A percentile compares a stretch with the other conserved stretches of the same genome.
Evolutionary conservation across 2,888 invertebrate species (phyloP).

Genomic region (Eutolmus rufibarbis): DNA sequence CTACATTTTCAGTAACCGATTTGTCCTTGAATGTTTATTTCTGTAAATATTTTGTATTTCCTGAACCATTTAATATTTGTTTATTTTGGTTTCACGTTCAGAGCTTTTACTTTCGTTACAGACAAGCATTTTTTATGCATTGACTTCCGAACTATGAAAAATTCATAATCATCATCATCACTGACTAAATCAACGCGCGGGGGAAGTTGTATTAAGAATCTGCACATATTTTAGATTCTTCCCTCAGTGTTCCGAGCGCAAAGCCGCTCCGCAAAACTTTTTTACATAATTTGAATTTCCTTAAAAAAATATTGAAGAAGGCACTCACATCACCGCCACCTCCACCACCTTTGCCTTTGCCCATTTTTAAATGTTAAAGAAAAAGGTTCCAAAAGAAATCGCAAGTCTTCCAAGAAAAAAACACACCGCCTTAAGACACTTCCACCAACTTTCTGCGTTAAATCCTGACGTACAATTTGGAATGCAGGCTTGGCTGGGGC

Average conservation of each 20-base stretch:
- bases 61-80: not conserved
- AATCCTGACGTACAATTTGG: not conserved
- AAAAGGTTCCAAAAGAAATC: not conserved
- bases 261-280: not conserved
- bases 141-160: not conserved
- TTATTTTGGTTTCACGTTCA: not conserved
- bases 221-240: not conserved
- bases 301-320: not conserved
- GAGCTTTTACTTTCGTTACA: not conserved
- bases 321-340: slow-evolving; percentile 49
- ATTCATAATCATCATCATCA: not conserved
- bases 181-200: not conserved
- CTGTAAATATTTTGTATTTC: not conserved
- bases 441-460: not conserved
- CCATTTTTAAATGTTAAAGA: slow-evolving; percentile 51
- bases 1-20: not conserved
- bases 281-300: not conserved
- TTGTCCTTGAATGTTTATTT: not conserved
- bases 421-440: not conserved
- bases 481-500: not conserved
- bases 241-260: not conserved
- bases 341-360: slow-evolving; percentile 58
- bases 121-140: not conserved
- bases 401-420: not conserved
- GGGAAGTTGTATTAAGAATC: not conserved